These are phyloP conservation scores for Tachysurus vachellii DNA, from an alignment of 2,113 vertebrate genomes.

Conservation along the genomic window DNA sequence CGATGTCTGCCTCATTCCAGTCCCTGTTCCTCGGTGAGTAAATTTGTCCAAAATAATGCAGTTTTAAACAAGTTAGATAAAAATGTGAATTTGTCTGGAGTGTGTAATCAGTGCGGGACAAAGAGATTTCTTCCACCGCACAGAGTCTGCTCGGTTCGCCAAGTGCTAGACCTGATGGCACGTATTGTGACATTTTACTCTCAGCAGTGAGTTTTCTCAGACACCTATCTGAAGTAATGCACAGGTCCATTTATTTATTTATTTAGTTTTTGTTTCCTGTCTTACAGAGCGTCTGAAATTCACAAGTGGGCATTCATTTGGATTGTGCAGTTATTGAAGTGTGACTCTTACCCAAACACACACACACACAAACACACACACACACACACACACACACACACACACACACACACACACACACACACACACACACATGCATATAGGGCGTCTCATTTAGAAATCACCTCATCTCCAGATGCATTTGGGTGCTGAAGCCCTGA, in stretches of 20 bases:
- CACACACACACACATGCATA: neutral
- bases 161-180: neutral
- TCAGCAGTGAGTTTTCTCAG: neutral
- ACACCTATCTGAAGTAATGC: neutral
- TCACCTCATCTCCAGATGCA: constrained; percentile 39
- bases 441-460: constrained; percentile 44
- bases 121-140: neutral
- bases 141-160: neutral
- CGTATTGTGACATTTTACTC: neutral
- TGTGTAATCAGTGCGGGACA: neutral
- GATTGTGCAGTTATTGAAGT: constrained; percentile 56
- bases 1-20: constrained; percentile 72
- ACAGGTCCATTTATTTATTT: neutral
- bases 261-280: neutral
- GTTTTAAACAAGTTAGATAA: neutral
- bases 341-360: constrained; percentile 42
- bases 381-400: constrained; percentile 21
- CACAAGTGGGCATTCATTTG: neutral
- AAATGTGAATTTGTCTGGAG: neutral
- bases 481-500: neutral
- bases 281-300: neutral
- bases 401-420: constrained; percentile 9
- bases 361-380: constrained; percentile 17
- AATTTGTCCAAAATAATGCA: neutral
- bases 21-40: constrained; percentile 53